Conservation (phyloP, 2,113 vertebrate genomes). For the Mugil cephalus region DNA sequence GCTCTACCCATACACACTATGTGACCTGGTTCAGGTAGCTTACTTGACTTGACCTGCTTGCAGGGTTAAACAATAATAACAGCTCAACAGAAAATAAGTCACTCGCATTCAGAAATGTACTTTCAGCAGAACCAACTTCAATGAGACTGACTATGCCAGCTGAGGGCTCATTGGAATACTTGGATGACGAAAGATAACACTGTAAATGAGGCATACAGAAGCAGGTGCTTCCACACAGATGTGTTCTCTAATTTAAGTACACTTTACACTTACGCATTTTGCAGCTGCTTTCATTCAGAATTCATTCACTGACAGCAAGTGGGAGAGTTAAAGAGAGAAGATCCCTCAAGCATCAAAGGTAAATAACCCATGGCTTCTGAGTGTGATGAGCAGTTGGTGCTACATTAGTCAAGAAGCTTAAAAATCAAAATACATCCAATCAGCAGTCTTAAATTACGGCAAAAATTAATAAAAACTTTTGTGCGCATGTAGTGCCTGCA, state of each 20-base stretch:
- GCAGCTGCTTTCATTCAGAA: conserved; percentile 17
- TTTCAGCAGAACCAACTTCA: not conserved
- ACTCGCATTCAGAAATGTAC: not conserved
- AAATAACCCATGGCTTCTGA: conserved; percentile 13
- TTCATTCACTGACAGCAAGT: not conserved
- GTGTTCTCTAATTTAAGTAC: conserved; percentile 16
- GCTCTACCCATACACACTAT: no score
- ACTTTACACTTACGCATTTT: conserved; percentile 18
- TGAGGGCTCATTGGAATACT: not conserved
- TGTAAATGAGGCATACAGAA: conserved; percentile 20
- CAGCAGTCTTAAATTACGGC: not conserved
- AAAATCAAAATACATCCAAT: conserved; percentile 7
- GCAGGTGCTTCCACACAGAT: conserved; percentile 14
- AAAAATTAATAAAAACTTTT: not conserved
- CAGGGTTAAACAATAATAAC: not conserved
- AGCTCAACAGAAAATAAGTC: no score
- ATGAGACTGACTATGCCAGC: not conserved
- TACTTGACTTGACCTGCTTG: not conserved
- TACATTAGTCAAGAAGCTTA: conserved; percentile 4
- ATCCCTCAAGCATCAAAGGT: conserved; percentile 19
- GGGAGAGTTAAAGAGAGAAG: not conserved
- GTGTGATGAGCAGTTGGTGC: conserved; percentile 5
- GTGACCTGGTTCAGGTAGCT: no score
- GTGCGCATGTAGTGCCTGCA: no score
- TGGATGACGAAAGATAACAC: not conserved